Base-by-base conservation (phyloP, 2,797 vertebrate species). In the Cyprinella venusta region DNA sequence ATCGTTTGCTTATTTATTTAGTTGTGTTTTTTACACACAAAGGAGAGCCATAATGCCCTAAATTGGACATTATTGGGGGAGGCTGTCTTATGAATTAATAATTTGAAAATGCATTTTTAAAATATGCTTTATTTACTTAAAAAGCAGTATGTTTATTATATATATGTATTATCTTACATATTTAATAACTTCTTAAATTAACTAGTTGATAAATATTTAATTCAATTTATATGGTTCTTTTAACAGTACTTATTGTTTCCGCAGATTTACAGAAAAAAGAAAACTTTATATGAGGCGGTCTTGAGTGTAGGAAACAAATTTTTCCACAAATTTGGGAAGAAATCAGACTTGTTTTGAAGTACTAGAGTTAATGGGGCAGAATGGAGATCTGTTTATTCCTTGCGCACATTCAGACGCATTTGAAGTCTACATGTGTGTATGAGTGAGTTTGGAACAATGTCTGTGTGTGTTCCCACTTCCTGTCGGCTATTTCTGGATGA, bases 391-490 rank as follows among this genome's bases (percentile, higher is more conserved):
- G 45, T 18, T 61, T 9, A 54, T 15, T 54, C 6, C 19, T n/a
- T 16, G 18, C 19, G 64, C n/a, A 15, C 59, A 19, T 63, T 77
- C 56, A 36, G 2, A 42, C 19, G 48, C 42, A 12, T 52, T 52
- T 72, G 30, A 26, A 12, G 70, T 72, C 15, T 2, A 3, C 3
- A 26, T 54, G 15, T 48, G 40, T 71, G 68, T 48, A 3, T 72
- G 76, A 21, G 68, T 42, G 52, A 8, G 38, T n/a, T 26, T 40
- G 10, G 8, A 71, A 45, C n/a, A 80, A 1, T 45, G 76, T 33
- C 16, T 26, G 38, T 48, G 79, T 64, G 79, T 68, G n/a, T 77
- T 83, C 65, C 48, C 65, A 70, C 67, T 85, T 85, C 84, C 84
- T 85, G 56, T 82, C 16, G 5, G 67, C 72, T 86, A 52, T 81